These are phyloP conservation scores for Erethizon dorsatum DNA, from an alignment of 2,797 vertebrate genomes.

Conservation along the genomic window DNA sequence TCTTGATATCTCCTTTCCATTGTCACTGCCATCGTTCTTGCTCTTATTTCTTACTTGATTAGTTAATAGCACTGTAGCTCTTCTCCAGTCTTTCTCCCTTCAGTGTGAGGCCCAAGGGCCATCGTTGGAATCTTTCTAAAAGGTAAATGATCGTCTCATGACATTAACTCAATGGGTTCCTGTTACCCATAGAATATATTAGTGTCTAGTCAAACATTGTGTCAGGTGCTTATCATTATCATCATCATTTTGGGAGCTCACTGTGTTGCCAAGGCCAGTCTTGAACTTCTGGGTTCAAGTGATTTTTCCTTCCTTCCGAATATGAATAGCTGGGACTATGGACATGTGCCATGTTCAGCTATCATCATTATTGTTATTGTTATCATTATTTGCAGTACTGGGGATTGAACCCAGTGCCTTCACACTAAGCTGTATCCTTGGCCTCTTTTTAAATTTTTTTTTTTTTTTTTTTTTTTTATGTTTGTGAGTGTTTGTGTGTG, in stretches of 20 bases:
- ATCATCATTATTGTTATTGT: background rate
- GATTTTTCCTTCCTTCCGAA: background rate
- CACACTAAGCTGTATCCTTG: background rate
- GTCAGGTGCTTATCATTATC: background rate
- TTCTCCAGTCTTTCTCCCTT: background rate
- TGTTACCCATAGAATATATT: background rate
- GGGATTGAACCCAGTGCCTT: background rate
- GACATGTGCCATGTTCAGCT: background rate
- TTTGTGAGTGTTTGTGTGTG: too few relatives aligned
- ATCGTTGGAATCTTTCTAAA: background rate
- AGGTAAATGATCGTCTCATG: background rate
- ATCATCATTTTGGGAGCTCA: background rate
- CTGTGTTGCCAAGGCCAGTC: background rate
- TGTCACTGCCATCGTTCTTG: background rate
- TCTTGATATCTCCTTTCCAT: background rate
- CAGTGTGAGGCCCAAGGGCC: background rate
- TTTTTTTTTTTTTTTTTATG: too few relatives aligned
- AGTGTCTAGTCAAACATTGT: background rate
- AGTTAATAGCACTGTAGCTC: background rate
- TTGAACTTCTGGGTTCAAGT: background rate
- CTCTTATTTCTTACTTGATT: constrained; percentile 38
- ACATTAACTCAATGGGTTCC: background rate
- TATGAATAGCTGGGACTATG: background rate
- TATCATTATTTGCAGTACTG: background rate
- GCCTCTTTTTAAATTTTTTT: background rate